Evolutionary conservation across 2,888 invertebrate genomes (phyloP), one percentile per base, ranked within the genome.

Genomic region (Polydrusus cervinus): DNA sequence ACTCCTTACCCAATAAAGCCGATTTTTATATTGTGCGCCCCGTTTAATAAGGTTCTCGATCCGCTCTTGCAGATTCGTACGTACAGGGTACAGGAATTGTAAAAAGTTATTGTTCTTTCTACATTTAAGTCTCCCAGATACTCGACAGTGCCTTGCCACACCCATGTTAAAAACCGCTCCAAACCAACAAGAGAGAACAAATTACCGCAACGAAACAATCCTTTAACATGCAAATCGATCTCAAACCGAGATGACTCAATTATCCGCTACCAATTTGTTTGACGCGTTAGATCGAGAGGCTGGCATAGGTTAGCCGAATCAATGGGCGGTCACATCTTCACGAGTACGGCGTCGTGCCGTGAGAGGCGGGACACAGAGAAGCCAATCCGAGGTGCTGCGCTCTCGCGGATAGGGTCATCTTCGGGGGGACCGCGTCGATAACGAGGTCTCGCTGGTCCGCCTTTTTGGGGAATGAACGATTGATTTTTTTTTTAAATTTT

Each of bases 321-420:
- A 80, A 80, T 81, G 80, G 84, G 84, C 84, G 84, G 82, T 82
- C 81, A 67, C 85, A 81, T 83, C 83, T 81, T 85, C 84, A 80
- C 85, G 83, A 84, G 83, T 83, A 79, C 79, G 80, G 68, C 79
- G 77, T 67, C 76, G 78, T 70, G 70, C 77, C 68, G 70, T 49
- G 79, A 83, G 83, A 83, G 84, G 84, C 84, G 84, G 82, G 81
- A 80, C 84, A 61, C 74, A 60, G 75, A 71, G 62, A 79, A 77
- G 72, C 83, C 84, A 84, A 83, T 84, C 80, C 78, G 45, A 65
- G 18, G 69, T 64, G 69, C 25, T 40, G 61, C 75, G 67, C 25
- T 74, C 53, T 30, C 45, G 64, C 38, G 62, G 64, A 74, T 74
- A 47, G 65, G 71, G 75, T 67, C 62, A 67, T 61, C 75, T 64